phyloP scores from a whole-genome alignment of 1,140 invertebrate genomes.

The Leptinotarsa texana region DNA sequence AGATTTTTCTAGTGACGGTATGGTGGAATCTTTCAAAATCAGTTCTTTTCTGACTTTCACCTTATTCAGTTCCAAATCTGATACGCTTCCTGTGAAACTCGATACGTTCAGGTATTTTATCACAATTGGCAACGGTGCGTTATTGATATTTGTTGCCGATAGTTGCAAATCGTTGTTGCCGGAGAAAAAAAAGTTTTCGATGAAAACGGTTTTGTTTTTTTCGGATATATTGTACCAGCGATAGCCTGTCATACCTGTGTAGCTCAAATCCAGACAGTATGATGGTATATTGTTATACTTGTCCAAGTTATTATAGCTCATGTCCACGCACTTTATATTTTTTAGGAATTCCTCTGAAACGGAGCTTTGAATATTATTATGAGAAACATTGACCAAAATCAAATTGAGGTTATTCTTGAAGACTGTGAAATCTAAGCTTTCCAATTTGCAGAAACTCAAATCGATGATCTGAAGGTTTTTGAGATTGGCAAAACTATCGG shows the following conservation, averaged over 20 bases:
- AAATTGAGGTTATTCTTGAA: constrained; percentile 15
- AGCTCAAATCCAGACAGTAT: constrained; percentile 19
- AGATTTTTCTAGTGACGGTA: constrained; percentile 6
- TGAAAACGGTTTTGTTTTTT: constrained; percentile 14
- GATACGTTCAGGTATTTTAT: constrained; percentile 22
- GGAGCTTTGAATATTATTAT: constrained; percentile 19
- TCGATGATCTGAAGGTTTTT: constrained; percentile 11
- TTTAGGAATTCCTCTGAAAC: constrained; percentile 18
- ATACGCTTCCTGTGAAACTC: neutral
- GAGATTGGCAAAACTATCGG: neutral
- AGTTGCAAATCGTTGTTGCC: constrained; percentile 12
- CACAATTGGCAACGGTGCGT: constrained; percentile 1
- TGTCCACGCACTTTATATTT: constrained; percentile 20
- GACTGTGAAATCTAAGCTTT: constrained; percentile 12
- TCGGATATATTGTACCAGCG: constrained; percentile 20
- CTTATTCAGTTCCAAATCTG: neutral
- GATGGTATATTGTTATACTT: constrained; percentile 25
- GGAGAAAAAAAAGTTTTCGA: constrained; percentile 15
- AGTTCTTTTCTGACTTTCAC: constrained; percentile 15
- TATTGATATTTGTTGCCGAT: constrained; percentile 10
- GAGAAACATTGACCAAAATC: constrained; percentile 13
- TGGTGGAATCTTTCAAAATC: constrained; percentile 12
- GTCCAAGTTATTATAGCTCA: constrained; percentile 17
- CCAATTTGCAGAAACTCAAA: constrained; percentile 8
- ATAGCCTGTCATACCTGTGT: constrained; percentile 15